Conservation (phyloP, 2,888 invertebrate species). For the Pantelozetes paolii region DNA sequence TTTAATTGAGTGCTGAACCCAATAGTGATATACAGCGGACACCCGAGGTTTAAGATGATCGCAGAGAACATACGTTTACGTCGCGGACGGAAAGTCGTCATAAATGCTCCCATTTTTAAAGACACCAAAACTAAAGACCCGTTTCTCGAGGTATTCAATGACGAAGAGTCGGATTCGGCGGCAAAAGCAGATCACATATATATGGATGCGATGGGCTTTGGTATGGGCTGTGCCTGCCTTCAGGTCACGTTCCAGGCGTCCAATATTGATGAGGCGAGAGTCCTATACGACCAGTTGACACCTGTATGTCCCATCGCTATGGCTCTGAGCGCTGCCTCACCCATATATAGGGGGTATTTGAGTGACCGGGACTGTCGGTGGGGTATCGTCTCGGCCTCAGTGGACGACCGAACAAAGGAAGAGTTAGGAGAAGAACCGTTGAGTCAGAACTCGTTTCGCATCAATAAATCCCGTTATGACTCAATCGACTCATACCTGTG, state of each 20-base stretch:
- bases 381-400: slow-evolving; percentile 92
- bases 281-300: slow-evolving; percentile 92
- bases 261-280: slow-evolving; percentile 90
- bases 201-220: slow-evolving; percentile 99
- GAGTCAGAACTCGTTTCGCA: slow-evolving; percentile 60
- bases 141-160: slow-evolving; percentile 64
- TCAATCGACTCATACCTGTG: slow-evolving; percentile 96
- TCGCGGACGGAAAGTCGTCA: slow-evolving; percentile 89
- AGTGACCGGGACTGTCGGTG: slow-evolving; percentile 97
- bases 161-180: slow-evolving; percentile 61
- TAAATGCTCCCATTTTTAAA: slow-evolving; percentile 90
- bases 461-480: slow-evolving; percentile 90
- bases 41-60: slow-evolving; percentile 77
- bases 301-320: slow-evolving; percentile 96
- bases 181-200: slow-evolving; percentile 87
- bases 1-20: no score
- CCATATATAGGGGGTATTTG: slow-evolving; percentile 84
- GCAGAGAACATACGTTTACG: slow-evolving; percentile 86
- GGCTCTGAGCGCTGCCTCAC: slow-evolving; percentile 94
- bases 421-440: slow-evolving; percentile 60
- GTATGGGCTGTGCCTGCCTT: slow-evolving; percentile 95
- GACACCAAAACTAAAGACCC: slow-evolving; percentile 81
- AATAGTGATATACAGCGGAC: slow-evolving; percentile 81
- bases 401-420: slow-evolving; percentile 88
- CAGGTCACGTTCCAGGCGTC: slow-evolving; percentile 96